Evolutionary conservation across 2,113 vertebrate genomes (phyloP), one percentile per base, ranked within the genome.

Genomic region (Ammospiza nelsoni): DNA sequence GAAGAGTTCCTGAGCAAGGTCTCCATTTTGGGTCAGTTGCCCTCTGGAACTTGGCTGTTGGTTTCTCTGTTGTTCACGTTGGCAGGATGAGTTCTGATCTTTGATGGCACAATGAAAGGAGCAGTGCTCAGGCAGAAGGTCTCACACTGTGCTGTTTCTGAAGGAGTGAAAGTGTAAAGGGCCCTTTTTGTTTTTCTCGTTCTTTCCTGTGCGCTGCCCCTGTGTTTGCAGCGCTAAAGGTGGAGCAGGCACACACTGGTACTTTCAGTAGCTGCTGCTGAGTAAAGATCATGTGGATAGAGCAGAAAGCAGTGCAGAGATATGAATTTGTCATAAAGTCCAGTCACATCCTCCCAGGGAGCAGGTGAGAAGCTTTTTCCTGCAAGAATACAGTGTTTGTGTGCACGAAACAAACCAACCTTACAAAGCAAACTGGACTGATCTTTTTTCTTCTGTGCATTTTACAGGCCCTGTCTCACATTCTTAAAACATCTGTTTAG

Each of bases 1-100:
- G 99, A 99, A 98, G 99, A 99, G 86, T 99, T 99, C 96, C 98
- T 99, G 57, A 99, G 99, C 98, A 99, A 99, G 90, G 99, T 99
- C 92, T 99, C 99, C 97, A 99, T 99, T 97, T 98, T 99, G 68
- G 99, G 99, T 99, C 95, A 98, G 99, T 97, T 95, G 92, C 43
- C 84, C 57, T 92, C 89, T 62, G 59, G 63, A 41, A 51, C 57
- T 87, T 65, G n/a, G 17, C 52, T 82, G 49, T 81, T 87, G 52
- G 28, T 55, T 79, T 77, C 72, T 80, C 31, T 68, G 44, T 59
- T 44, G 2, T 12, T 35, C 2, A 1, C 12, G 11, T 23, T 87
- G 61, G 49, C 41, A 37, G 84, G 58, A 41, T 77, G 72, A n/a
- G 28, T 94, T 94, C 63, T 88, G 52, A 33, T 52, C 79, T 94